Percentiles rank a stretch among this genome's conserved stretches.
Conservation (phyloP, 2,113 vertebrate genomes). For the Helogale parvula region DNA sequence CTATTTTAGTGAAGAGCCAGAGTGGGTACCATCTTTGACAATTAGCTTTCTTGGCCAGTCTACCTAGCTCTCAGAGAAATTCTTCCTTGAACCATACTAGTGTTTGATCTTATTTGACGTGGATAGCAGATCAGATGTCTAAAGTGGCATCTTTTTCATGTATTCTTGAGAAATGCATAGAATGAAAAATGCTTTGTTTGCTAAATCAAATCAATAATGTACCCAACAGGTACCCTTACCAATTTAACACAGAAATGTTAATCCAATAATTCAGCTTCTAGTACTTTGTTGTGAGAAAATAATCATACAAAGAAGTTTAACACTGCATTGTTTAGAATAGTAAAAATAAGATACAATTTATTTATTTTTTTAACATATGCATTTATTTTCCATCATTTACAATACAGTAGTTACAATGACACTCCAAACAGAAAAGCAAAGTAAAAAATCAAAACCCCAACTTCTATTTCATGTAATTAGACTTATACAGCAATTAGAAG, state of each 20-base stretch:
- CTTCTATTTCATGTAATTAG: too few species aligned
- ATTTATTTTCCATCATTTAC: too few species aligned
- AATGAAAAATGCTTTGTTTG: not conserved
- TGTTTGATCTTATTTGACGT: not conserved
- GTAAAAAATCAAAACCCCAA: too few species aligned
- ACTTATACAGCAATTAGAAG: too few species aligned
- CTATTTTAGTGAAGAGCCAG: not conserved
- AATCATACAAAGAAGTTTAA: not conserved
- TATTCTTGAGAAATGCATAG: not conserved
- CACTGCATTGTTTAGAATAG: not conserved
- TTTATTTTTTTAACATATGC: too few species aligned
- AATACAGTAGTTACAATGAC: too few species aligned
- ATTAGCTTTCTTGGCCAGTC: not conserved
- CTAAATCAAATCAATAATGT: not conserved
- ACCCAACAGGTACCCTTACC: not conserved
- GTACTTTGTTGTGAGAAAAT: not conserved
- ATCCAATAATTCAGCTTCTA: not conserved
- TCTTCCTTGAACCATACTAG: not conserved
- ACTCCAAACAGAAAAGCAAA: too few species aligned
- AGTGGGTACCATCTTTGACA: not conserved
- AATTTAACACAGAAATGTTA: not conserved
- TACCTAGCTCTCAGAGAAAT: not conserved
- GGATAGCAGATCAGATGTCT: not conserved
- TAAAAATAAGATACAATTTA: not conserved
- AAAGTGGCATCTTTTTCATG: not conserved